Conservation (phyloP, 1,140 invertebrate species). For the Drosophila orena region DNA sequence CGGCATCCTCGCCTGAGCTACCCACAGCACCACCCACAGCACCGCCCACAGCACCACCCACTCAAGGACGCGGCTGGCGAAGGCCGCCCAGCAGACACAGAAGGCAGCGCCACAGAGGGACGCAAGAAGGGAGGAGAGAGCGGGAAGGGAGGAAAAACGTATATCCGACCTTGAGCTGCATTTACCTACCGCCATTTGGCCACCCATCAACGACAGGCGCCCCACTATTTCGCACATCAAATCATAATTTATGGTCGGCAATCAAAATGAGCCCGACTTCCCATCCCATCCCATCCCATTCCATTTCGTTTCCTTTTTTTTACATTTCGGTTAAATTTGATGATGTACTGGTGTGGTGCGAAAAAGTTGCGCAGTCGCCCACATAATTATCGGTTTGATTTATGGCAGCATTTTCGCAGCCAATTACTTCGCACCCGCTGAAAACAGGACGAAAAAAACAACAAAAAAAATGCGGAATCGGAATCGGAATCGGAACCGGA, state of each 20-base stretch:
- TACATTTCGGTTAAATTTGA: constrained; percentile 14
- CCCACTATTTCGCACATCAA: constrained; percentile 75
- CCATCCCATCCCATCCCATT: no score
- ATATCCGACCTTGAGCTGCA: constrained; percentile 48
- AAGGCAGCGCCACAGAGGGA: neutral
- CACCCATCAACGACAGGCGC: constrained; percentile 1
- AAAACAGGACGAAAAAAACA: constrained; percentile 11
- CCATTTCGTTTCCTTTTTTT: neutral
- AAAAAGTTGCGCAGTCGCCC: constrained; percentile 69
- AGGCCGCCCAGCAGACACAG: constrained; percentile 36
- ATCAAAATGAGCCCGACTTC: constrained; percentile 42
- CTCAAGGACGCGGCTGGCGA: constrained; percentile 47
- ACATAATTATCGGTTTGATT: constrained; percentile 82
- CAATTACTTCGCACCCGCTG: constrained; percentile 69
- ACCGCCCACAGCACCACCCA: no score
- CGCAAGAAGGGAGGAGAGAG: neutral
- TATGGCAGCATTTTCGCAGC: constrained; percentile 80
- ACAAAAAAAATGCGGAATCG: no score
- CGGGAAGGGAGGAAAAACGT: neutral
- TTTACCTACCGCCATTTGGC: constrained; percentile 12
- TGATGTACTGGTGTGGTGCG: constrained; percentile 21
- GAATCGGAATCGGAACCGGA: constrained; percentile 50
- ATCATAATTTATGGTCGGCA: constrained; percentile 77
- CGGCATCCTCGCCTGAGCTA: neutral
- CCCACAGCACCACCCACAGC: constrained; percentile 11